Conservation (phyloP, 2,888 invertebrate species). For the Rhyacophila evoluta region DNA sequence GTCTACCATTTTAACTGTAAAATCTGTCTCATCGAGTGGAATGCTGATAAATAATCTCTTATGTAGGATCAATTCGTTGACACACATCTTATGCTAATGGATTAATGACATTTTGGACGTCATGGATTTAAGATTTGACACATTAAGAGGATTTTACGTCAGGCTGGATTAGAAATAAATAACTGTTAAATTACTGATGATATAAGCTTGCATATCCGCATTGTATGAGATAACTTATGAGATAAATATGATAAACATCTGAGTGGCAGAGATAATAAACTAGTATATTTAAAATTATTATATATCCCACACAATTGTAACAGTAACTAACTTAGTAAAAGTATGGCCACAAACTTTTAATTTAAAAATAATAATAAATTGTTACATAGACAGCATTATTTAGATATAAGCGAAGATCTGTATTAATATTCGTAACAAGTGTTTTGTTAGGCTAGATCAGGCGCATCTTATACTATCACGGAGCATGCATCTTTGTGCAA, state of each 20-base stretch:
- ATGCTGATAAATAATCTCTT: slow-evolving; percentile 41
- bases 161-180: background rate
- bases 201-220: background rate
- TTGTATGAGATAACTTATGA: background rate
- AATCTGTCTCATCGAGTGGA: slow-evolving; percentile 31
- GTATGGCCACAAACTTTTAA: too few relatives aligned
- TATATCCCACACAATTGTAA: too few relatives aligned
- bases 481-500: background rate
- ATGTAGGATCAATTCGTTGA: slow-evolving; percentile 31
- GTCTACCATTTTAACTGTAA: slow-evolving; percentile 42
- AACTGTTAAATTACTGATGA: background rate
- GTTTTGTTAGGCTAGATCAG: background rate
- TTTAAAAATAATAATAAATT: too few relatives aligned
- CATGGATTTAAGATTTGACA: background rate
- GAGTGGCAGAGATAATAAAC: too few relatives aligned
- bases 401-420: background rate
- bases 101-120: slow-evolving; percentile 13
- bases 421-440: background rate
- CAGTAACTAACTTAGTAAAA: too few relatives aligned
- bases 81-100: slow-evolving; percentile 49
- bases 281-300: too few relatives aligned
- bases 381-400: background rate
- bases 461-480: background rate
- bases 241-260: too few relatives aligned
- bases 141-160: slow-evolving; percentile 14